phyloP scores from a whole-genome alignment of 2,113 vertebrate genomes.

The Furnarius figulus region DNA sequence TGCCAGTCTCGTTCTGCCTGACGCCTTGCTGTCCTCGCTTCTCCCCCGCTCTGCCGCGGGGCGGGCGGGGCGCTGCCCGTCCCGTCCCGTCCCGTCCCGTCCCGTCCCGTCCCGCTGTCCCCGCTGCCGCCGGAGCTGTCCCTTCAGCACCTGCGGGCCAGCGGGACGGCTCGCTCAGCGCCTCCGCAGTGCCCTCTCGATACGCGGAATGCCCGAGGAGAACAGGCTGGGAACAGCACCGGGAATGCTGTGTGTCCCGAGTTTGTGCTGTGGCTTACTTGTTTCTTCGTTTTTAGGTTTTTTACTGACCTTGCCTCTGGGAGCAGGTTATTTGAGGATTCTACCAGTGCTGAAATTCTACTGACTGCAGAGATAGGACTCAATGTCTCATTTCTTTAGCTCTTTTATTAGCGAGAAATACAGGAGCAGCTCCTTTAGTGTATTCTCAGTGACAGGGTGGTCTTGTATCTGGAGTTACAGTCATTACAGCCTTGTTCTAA shows the following conservation, averaged over 20 bases:
- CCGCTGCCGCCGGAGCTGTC: slow-evolving; percentile 19
- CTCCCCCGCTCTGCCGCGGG: background rate
- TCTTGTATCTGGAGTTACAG: background rate
- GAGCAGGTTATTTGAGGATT: background rate
- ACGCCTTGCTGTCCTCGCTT: background rate
- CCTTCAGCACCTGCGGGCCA: slow-evolving; percentile 27
- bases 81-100: no score
- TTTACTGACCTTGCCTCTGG: background rate
- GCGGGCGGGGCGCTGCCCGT: no score
- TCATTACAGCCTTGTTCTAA: background rate
- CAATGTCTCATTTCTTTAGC: background rate
- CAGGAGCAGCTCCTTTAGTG: background rate
- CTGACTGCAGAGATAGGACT: background rate
- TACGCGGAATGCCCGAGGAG: background rate
- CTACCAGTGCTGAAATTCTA: background rate
- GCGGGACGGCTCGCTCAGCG: background rate
- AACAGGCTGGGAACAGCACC: accelerated
- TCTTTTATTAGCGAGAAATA: background rate
- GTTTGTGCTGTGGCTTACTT: accelerated
- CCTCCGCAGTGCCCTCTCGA: background rate
- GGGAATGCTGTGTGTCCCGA: accelerated
- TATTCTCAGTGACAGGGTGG: background rate
- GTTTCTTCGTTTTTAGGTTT: background rate
- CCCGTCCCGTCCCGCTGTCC: no score
- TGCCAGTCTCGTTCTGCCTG: background rate